Base-by-base conservation (phyloP, 2,113 vertebrate species). In the Lophius piscatorius region DNA sequence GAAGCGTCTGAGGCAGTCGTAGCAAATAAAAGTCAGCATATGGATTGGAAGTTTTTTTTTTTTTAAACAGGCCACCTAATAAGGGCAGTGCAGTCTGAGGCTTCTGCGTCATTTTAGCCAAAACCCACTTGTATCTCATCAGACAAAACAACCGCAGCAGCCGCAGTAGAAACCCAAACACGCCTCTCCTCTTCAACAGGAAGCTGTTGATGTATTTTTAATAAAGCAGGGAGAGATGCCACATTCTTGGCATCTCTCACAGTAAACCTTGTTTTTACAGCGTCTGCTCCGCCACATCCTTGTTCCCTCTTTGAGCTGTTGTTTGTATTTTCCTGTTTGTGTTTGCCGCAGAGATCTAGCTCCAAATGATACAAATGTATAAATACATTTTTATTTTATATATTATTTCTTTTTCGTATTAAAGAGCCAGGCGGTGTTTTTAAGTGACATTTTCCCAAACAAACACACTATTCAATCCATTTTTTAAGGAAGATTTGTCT, bases 1-100 rank as follows among this genome's bases (percentile, higher is more conserved):
- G 28, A 42, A 36, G 42, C 20, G 59, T 57, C 60, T 39, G 55
- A 29, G 13, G 42, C 42, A 54, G 31, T n/a, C n/a, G n/a, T 52
- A 26, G 28, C 23, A 48, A 22, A n/a, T 16, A 11, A 5, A 39
- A 2, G 9, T 39, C 13, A 26, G 2, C 22, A 29, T 17, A 26
- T 5, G 34, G 39, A 17, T 17, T 38, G 18, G 13, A 50, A 48
- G 23, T 14, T 17, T n/a, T 55, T 56, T 39, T 18, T 14, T 17
- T n/a, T 55, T 56, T 39, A 38, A n/a, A 41, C 24, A 10, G 29
- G 7, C 31, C 61, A 34, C 23, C 20, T 6, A 44, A 39, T 35
- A 17, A 17, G n/a, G 20, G 21, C n/a, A 24, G 20, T 18, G 28
- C 21, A 38, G 22, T 49, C 36, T 26, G 21, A 58, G 31, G 3